These are phyloP conservation scores for Listronotus oregonensis DNA, from an alignment of 1,140 invertebrate species.

Conservation along the genomic window DNA sequence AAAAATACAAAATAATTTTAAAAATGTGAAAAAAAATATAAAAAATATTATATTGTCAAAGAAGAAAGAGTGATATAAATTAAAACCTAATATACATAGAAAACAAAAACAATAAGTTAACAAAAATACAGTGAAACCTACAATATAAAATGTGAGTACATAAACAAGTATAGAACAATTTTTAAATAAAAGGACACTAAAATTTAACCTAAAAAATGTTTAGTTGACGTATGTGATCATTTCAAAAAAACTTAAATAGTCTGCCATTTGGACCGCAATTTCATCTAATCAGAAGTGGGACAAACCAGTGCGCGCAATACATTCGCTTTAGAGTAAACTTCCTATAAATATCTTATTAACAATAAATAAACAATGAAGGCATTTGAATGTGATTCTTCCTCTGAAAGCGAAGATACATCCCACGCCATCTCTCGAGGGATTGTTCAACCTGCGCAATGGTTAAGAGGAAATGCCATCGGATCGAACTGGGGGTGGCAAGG, in stretches of 20 bases:
- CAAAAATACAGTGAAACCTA: too few relatives aligned
- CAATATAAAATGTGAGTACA: too few relatives aligned
- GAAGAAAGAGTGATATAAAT: too few relatives aligned
- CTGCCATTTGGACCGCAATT: neutral
- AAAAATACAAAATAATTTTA: too few relatives aligned
- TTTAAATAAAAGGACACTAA: neutral
- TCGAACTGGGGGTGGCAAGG: constrained; percentile 53
- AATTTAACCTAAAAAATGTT: constrained; percentile 3
- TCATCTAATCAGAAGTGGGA: neutral
- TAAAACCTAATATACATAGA: too few relatives aligned
- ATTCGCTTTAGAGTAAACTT: neutral
- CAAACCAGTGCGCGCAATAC: neutral
- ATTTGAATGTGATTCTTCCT: constrained; percentile 56
- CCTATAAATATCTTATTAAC: constrained; percentile 2
- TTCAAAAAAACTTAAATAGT: neutral
- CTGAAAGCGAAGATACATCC: constrained; percentile 53
- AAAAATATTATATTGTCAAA: too few relatives aligned
- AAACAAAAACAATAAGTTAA: too few relatives aligned
- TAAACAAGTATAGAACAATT: too few relatives aligned
- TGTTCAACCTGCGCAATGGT: constrained; percentile 49
- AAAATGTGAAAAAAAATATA: too few relatives aligned
- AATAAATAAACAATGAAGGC: constrained; percentile 51
- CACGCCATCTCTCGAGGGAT: constrained; percentile 52
- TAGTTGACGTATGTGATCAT: neutral
- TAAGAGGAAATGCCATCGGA: constrained; percentile 42